Evolutionary conservation across 2,797 vertebrate species (phyloP).

Genomic region (Rhinogobio ventralis): DNA sequence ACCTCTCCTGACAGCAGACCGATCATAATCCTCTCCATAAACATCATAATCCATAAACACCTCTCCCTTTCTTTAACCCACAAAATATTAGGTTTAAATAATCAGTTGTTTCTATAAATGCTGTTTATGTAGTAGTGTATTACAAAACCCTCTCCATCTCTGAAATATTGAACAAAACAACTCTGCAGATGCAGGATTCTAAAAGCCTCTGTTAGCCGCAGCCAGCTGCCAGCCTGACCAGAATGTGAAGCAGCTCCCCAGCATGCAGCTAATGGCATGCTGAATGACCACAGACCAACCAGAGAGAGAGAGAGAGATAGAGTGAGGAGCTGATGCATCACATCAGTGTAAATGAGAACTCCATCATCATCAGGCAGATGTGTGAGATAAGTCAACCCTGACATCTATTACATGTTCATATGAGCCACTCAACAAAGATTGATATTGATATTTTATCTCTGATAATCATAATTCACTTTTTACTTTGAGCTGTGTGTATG

Average conservation of each 20-base stretch:
- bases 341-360: constrained; percentile 32
- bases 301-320: constrained; percentile 4
- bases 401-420: constrained; percentile 10
- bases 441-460: constrained; percentile 45
- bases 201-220: constrained; percentile 32
- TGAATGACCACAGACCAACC: constrained; percentile 23
- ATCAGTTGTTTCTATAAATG: background rate
- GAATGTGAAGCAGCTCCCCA: constrained; percentile 51
- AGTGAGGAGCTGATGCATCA: constrained; percentile 16
- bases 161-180: background rate
- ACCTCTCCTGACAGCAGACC: constrained; percentile 14
- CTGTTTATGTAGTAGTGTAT: no score
- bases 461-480: constrained; percentile 35
- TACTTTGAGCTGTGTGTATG: constrained; percentile 15
- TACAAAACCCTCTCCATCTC: background rate
- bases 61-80: background rate
- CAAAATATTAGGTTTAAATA: constrained; percentile 17
- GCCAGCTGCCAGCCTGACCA: constrained; percentile 47
- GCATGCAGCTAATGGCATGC: constrained; percentile 34
- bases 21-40: background rate
- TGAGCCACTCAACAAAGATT: constrained; percentile 4
- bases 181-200: constrained; percentile 28
- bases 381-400: background rate
- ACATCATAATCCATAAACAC: no score
- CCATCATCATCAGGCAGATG: constrained; percentile 3